Base-by-base conservation (phyloP, 1,140 invertebrate genomes). In the Polyergus mexicanus region DNA sequence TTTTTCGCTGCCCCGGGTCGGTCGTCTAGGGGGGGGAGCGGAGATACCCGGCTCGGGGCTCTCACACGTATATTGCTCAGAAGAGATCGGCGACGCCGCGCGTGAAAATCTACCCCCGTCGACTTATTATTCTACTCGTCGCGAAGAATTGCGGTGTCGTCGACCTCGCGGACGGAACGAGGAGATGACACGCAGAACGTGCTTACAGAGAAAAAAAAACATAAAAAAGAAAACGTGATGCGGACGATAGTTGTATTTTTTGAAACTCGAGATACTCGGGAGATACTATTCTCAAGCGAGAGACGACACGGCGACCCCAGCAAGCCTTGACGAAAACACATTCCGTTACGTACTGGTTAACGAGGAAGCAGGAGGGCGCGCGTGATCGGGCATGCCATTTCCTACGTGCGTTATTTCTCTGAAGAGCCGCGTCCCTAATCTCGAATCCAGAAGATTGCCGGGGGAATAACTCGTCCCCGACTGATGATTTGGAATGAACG, bases 41-140 rank as follows among this genome's bases (percentile, higher is more conserved):
- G 4, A 51, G 13, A 41, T 4, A 7, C 38, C 25, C 38, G 38
- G 51, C 66, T 56, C 38, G 68, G 68, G 78, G 32, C 54, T 83
- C n/a, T 41, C 77, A 51, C 54, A 83, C 66, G 38, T 74, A 74
- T 83, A 47, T 83, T 83, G 68, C 78, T 83, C 78, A 74, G 25
- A 72, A 83, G 68, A 72, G 78, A 83, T 83, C 78, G 78, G 41
- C 54, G 78, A 74, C 16, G 78, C 78, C 78, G 78, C 68, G 25
- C 32, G 38, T 19, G 35, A 38, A 74, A 58, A 72, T 32, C 32
- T 35, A 32, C 44, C 56, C 25, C 38, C 51, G 51, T 68, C 76
- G 62, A 68, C 41, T 32, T 38, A 51, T 51, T 51, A 51, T 19
- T 51, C 47, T 51, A 16, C 41, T 47, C n/a, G 66, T 74, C 38